Evolutionary conservation across 2,113 vertebrate species (phyloP), one percentile per base, ranked within the genome.

Genomic region (Psammodynastes pulverulentus): DNA sequence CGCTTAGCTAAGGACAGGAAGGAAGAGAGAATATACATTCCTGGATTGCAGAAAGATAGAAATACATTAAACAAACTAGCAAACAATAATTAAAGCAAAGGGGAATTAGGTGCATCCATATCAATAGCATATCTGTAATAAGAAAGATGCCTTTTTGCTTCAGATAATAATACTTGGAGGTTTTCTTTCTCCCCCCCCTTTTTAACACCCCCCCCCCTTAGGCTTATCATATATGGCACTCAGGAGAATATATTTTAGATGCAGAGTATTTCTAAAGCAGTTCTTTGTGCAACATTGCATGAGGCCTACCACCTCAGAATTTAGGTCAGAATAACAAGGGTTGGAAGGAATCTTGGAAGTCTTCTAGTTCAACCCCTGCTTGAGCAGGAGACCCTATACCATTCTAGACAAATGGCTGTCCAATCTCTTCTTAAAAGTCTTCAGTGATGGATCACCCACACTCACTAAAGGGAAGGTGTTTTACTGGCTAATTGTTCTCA

Each of bases 171-270:
- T 84, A 53, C 34, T 46, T 29, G 9, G 9, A 67, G 4, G 12
- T n/a, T 67, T 67, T 67, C 29, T 67, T 67, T 67, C 8, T n/a
- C 52, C 92, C 45, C 2, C 45, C 84, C 94, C 54, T 93, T 91
- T 19, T 4, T 84, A 1, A 58, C 54, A 3, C 24, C 8, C 72
- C 92, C 94, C 23, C 43, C 79, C 3, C 9, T 24, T 88, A 2
- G 62, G 24, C 45, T 34, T 19, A 58, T 67, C 39, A 6, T 34
- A 12, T 26, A 9, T 34, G 67, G 56, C 88, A 49, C 45, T 51
- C 46, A 90, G 17, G 9, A 34, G 29, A 29, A 29, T 29, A 13
- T 62, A 62, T 51, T 48, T 45, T 72, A 48, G 46, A 23, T 53
- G 17, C 56, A n/a, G 56, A 29, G 29, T 72, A 29, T 29, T n/a